Evolutionary conservation across 1,140 invertebrate species (phyloP).

Genomic region (Leucophenga varia): DNA sequence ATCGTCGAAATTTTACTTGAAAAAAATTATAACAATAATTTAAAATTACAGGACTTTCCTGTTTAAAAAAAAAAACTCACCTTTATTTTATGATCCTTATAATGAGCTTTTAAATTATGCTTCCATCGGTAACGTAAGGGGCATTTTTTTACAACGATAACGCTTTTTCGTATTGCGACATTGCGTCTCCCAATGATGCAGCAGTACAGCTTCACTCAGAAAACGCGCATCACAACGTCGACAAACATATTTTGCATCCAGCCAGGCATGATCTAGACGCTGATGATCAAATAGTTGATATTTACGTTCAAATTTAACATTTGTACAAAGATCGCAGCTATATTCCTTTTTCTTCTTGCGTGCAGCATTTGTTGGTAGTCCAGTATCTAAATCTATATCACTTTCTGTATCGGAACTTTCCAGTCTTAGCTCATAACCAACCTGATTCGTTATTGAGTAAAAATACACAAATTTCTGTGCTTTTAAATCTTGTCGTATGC

Average conservation of each 20-base stretch:
- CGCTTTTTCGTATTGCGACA: slow-evolving; percentile 18
- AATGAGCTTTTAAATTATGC: slow-evolving; percentile 15
- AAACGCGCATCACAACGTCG: slow-evolving; percentile 10
- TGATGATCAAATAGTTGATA: slow-evolving; percentile 21
- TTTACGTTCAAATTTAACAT: slow-evolving; percentile 39
- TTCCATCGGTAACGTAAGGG: slow-evolving; percentile 19
- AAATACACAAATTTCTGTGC: not conserved
- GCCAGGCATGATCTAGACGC: slow-evolving; percentile 7
- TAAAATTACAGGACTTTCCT: not conserved
- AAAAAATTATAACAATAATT: too few species aligned
- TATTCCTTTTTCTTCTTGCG: not conserved
- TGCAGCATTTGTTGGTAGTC: too few species aligned
- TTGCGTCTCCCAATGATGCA: slow-evolving; percentile 12
- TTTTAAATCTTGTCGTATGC: not conserved
- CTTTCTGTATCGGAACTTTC: slow-evolving; percentile 1
- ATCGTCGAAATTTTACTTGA: too few species aligned
- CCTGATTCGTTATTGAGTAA: not conserved
- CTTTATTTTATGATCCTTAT: too few species aligned
- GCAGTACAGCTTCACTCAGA: slow-evolving; percentile 6
- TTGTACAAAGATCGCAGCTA: slow-evolving; percentile 50
- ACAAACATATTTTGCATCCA: slow-evolving; percentile 14
- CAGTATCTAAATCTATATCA: not conserved
- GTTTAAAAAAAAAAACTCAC: too few species aligned
- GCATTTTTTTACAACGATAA: slow-evolving; percentile 13
- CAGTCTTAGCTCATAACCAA: not conserved